A percentile compares a stretch with the other conserved stretches of the same genome.
phyloP scores from a whole-genome alignment of 2,888 invertebrate species.

The Lamellibrachia columna region DNA sequence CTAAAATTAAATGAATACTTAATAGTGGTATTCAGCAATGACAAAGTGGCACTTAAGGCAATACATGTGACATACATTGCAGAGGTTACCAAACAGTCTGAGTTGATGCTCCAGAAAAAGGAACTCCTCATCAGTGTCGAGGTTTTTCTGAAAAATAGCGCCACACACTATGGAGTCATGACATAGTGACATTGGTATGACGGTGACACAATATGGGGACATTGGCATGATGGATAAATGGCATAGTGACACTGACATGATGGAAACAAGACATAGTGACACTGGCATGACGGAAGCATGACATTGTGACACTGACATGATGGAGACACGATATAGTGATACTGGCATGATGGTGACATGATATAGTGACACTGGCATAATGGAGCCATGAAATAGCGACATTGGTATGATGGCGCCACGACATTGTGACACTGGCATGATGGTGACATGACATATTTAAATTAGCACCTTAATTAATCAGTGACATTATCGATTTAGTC shows the following conservation, averaged over 20 bases:
- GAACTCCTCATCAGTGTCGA: constrained; percentile 58
- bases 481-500: no score
- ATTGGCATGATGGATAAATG: not conserved
- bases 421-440: no score
- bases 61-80: constrained; percentile 53
- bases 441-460: no score
- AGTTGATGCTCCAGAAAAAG: constrained; percentile 64
- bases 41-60: not conserved
- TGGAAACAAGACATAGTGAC: not conserved
- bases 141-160: constrained; percentile 13
- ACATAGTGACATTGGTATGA: not conserved
- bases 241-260: not conserved
- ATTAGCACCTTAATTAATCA: no score
- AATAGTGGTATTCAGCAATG: not conserved
- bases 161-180: not conserved
- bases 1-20: no score
- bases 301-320: no score
- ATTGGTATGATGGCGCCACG: no score
- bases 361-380: no score
- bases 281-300: not conserved
- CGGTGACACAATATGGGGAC: no score
- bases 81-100: constrained; percentile 62
- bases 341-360: no score
- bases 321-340: no score
- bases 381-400: no score